Percentiles rank a stretch among this genome's conserved stretches.
phyloP scores from a whole-genome alignment of 2,113 vertebrate species.

The Phycodurus eques region DNA sequence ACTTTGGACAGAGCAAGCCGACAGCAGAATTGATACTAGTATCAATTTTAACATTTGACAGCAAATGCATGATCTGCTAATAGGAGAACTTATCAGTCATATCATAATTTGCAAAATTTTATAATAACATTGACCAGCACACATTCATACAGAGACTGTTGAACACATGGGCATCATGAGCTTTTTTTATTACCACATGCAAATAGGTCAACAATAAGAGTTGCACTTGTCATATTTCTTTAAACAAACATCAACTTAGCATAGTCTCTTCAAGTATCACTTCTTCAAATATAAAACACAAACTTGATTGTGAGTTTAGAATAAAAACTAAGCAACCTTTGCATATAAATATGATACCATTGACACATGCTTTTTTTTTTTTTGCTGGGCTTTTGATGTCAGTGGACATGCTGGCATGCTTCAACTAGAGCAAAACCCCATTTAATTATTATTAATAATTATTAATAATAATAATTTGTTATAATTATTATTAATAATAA shows the following conservation, averaged over 20 bases:
- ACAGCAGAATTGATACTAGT: no score
- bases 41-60: no score
- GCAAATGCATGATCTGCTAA: no score
- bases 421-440: constrained; percentile 15
- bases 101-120: neutral
- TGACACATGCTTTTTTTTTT: constrained; percentile 10
- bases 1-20: no score
- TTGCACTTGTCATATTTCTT: constrained; percentile 46
- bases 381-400: constrained; percentile 34
- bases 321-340: constrained; percentile 9
- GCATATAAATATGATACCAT: constrained; percentile 19
- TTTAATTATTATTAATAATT: no score
- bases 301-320: constrained; percentile 29
- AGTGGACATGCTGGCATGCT: constrained; percentile 28
- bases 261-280: constrained; percentile 5
- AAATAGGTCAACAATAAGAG: constrained; percentile 40
- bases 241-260: constrained; percentile 41
- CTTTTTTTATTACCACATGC: constrained; percentile 41
- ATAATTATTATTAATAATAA: no score
- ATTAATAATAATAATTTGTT: no score
- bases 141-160: constrained; percentile 5
- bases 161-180: constrained; percentile 17
- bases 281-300: constrained; percentile 23
- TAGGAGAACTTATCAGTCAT: no score
- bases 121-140: constrained; percentile 7